Evolutionary conservation across 1,140 invertebrate genomes (phyloP).

Genomic region (Zophobas atratus): DNA sequence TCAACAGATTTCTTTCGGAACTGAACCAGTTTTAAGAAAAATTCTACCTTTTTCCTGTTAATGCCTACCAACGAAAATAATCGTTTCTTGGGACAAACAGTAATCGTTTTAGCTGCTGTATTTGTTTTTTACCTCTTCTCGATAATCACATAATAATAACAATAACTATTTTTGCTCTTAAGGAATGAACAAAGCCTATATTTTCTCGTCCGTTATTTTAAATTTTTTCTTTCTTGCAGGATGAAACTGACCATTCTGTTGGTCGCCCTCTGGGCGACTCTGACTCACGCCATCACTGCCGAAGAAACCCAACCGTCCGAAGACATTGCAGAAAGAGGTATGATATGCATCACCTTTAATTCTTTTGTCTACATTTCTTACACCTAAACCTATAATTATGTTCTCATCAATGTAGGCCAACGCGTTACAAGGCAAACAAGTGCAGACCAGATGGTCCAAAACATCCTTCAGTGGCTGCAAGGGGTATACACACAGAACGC

Average conservation of each 20-base stretch:
- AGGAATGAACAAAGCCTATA: background rate
- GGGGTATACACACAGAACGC: constrained; percentile 77
- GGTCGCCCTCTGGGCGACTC: constrained; percentile 46
- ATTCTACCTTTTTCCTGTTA: too few relatives aligned
- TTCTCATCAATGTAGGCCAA: constrained; percentile 44
- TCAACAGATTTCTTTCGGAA: too few relatives aligned
- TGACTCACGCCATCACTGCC: constrained; percentile 30
- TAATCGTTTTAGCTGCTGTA: too few relatives aligned
- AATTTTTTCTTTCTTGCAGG: constrained; percentile 44
- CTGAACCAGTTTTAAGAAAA: too few relatives aligned
- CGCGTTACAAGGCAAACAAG: constrained; percentile 65
- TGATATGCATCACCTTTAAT: background rate
- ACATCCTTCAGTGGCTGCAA: constrained; percentile 82
- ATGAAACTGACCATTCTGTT: constrained; percentile 53
- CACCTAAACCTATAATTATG: constrained; percentile 20
- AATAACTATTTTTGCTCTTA: too few relatives aligned
- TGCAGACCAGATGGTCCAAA: constrained; percentile 79
- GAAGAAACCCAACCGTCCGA: constrained; percentile 20
- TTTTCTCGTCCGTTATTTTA: background rate
- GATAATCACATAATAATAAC: too few relatives aligned
- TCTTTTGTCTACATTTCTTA: constrained; percentile 3
- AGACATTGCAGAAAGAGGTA: constrained; percentile 37
- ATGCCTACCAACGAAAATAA: too few relatives aligned
- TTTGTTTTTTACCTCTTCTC: too few relatives aligned
- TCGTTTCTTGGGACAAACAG: too few relatives aligned